phyloP scores from a whole-genome alignment of 2,113 vertebrate species.

The Zosterops lateralis region DNA sequence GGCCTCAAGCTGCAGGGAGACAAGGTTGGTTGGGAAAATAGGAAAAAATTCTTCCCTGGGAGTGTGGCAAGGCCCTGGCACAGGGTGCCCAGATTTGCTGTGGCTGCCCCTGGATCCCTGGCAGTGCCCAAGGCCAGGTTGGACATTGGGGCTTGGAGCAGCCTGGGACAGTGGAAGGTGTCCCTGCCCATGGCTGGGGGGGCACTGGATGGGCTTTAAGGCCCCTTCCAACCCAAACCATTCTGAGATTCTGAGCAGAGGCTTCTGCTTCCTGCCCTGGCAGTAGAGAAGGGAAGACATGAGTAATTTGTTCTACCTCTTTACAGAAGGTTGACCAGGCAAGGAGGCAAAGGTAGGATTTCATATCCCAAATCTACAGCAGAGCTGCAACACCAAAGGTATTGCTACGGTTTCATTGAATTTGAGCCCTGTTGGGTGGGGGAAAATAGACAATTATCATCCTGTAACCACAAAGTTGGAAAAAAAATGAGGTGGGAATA shows the following conservation, averaged over 20 bases:
- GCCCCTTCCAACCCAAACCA: background rate
- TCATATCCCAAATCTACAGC: background rate
- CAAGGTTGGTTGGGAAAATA: rapidly evolving
- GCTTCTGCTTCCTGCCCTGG: background rate
- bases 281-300: background rate
- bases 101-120: background rate
- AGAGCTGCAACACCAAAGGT: background rate
- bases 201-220: rapidly evolving
- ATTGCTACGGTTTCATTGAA: too few relatives aligned
- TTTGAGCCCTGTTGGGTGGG: too few relatives aligned
- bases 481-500: background rate
- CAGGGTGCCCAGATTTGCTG: background rate
- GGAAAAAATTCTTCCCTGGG: rapidly evolving
- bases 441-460: background rate
- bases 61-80: rapidly evolving
- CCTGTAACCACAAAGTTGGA: background rate
- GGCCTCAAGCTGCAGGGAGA: background rate
- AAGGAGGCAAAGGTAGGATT: background rate
- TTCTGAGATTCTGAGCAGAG: background rate
- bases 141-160: background rate
- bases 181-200: background rate
- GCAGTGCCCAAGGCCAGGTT: background rate
- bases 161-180: background rate
- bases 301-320: background rate
- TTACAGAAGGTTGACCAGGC: background rate